Conservation (phyloP, 2,113 vertebrate genomes). For the Cacatua alba region DNA sequence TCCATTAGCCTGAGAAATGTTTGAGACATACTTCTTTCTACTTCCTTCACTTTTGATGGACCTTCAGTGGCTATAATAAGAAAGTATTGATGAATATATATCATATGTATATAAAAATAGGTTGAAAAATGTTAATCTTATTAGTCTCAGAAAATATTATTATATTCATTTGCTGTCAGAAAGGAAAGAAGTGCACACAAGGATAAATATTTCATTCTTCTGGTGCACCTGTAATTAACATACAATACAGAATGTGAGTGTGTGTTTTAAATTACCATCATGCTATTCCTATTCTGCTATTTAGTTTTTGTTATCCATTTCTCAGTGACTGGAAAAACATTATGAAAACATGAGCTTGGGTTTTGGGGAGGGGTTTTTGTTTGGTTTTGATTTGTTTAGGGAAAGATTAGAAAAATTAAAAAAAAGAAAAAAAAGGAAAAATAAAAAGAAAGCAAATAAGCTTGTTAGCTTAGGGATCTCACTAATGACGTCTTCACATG, state of each 20-base stretch:
- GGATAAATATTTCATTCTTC: slow-evolving; percentile 21
- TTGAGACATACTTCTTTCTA: not conserved
- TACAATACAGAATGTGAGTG: not conserved
- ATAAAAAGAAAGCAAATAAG: not conserved
- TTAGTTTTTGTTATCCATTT: not conserved
- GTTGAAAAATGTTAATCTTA: not conserved
- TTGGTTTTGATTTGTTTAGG: not conserved
- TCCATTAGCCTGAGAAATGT: not conserved
- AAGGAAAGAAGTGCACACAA: not conserved
- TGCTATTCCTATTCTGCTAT: not conserved
- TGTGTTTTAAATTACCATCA: not conserved
- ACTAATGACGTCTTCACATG: not conserved
- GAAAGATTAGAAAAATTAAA: not conserved
- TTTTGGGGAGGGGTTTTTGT: not conserved
- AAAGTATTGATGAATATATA: not conserved
- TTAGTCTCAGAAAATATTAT: not conserved
- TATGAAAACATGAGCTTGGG: not conserved
- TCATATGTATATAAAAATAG: not conserved
- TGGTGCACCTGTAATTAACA: not conserved
- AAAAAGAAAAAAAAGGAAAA: not conserved
- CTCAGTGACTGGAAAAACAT: not conserved
- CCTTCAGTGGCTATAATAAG: not conserved
- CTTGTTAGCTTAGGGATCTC: not conserved
- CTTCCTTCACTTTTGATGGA: not conserved
- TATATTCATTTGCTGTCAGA: not conserved